These are phyloP conservation scores for Callocephalon fimbriatum DNA, from an alignment of 2,113 vertebrate species.

Conservation along the genomic window DNA sequence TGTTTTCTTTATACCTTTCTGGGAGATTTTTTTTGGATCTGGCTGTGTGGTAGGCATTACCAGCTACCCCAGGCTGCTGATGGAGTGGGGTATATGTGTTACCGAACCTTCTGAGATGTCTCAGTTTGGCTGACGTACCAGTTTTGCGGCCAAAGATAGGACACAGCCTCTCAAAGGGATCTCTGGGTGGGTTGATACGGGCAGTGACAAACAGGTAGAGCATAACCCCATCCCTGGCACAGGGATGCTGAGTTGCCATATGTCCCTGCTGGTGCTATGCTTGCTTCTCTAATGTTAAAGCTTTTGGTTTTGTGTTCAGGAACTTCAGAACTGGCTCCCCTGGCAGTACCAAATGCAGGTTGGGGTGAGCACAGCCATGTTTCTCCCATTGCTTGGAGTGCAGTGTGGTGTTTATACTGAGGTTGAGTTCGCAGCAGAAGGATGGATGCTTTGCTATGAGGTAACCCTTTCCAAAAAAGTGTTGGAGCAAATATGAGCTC, in stretches of 20 bases:
- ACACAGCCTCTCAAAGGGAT: neutral
- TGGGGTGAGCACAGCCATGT: neutral
- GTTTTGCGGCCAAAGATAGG: neutral
- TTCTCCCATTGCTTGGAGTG: fast-evolving
- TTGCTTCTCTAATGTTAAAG: neutral
- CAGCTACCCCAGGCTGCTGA: neutral
- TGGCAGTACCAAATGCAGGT: neutral
- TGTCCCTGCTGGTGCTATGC: neutral
- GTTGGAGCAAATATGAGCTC: neutral
- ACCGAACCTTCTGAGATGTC: neutral
- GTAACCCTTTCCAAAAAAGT: neutral
- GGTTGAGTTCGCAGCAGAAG: neutral
- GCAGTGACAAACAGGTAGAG: neutral
- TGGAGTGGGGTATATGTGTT: neutral
- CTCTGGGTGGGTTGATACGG: neutral
- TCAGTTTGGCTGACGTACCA: neutral
- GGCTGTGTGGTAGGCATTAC: neutral
- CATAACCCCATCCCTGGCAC: neutral
- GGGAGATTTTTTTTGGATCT: neutral
- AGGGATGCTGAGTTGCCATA: neutral
- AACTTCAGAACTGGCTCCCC: neutral
- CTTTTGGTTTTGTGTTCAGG: neutral
- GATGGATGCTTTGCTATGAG: neutral
- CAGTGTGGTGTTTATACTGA: neutral
- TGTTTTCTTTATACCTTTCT: neutral